Evolutionary conservation across 2,888 invertebrate species (phyloP), one percentile per base, ranked within the genome.

Genomic region (Dicyrtoma fusca): DNA sequence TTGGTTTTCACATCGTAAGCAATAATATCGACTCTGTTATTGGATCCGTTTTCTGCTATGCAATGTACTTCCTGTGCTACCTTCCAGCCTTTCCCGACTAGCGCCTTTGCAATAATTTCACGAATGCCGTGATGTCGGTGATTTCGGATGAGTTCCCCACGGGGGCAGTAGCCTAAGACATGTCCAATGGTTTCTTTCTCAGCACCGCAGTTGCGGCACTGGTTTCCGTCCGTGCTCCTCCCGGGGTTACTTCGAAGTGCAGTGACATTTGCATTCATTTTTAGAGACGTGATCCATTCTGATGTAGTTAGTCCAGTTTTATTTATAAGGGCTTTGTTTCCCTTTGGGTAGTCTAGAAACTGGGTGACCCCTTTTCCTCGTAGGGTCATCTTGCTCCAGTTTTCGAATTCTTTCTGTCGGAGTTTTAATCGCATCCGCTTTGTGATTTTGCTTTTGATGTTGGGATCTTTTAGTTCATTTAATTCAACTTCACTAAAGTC

Each of bases 231-330:
- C 17, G 10, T 5, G 14, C 19, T 57, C 11, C 69, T 26, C 19
- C 74, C 74, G 13, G 61, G 70, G 1, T 65, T 53, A 34, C 45
- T 13, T 23, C 42, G 17, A 6, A 74, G 70, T 19, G 69, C n/a
- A 8, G 59, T 61, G 17, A 59, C 66, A n/a, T 70, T 61, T 11
- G 59, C 34, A n/a, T 55, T 59, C 70, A 74, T 74, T 66, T 65
- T 64, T 10, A 70, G 47, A 10, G 49, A 51, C 1, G 49, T 63
- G 4, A 44, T 70, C 57, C 59, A 74, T 55, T 74, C 71, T 1
- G 62, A 45, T 1, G 53, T n/a, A 19, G 70, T 61, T 10, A 74
- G 55, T 21, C 73, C 73, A 14, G 10, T 55, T n/a, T n/a, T n/a
- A n/a, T 51, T 65, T 73, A 3, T 42, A 21, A 10, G 1, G 4